These are phyloP conservation scores for Corythornis vintsioides DNA, from an alignment of 2,113 vertebrate genomes.

Conservation along the genomic window DNA sequence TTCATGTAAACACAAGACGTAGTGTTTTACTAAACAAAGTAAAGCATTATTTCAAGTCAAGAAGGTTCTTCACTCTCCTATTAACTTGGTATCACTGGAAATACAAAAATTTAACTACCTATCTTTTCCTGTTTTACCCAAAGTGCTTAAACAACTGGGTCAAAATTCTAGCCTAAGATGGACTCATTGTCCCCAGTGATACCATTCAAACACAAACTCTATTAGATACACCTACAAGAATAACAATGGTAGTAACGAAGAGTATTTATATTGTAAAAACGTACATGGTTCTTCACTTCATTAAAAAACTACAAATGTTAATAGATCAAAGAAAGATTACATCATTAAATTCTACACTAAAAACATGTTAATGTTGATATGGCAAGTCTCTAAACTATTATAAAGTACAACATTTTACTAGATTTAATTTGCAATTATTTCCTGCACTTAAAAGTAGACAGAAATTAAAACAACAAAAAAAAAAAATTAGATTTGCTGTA, in stretches of 20 bases:
- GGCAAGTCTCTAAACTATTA: not conserved
- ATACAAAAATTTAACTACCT: not conserved
- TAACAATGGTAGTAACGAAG: constrained; percentile 2
- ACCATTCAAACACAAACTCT: constrained; percentile 17
- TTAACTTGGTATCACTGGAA: not conserved
- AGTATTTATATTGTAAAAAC: not conserved
- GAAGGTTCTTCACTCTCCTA: not conserved
- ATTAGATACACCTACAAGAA: not conserved
- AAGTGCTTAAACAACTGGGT: not conserved
- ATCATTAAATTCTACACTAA: not conserved
- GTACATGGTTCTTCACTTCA: not conserved
- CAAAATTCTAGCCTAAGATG: not conserved
- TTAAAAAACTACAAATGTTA: not conserved
- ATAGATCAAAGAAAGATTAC: not conserved
- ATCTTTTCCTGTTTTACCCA: not conserved
- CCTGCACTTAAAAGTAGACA: not conserved
- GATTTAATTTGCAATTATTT: not conserved
- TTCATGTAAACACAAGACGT: not conserved
- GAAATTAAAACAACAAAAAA: not conserved
- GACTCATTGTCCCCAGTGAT: not conserved
- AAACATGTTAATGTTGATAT: not conserved
- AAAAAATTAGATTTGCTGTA: not conserved
- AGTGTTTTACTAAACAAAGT: not conserved
- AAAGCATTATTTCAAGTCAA: not conserved
- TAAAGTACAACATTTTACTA: not conserved